phyloP scores from a whole-genome alignment of 2,113 vertebrate species.

The Pseudois nayaur region DNA sequence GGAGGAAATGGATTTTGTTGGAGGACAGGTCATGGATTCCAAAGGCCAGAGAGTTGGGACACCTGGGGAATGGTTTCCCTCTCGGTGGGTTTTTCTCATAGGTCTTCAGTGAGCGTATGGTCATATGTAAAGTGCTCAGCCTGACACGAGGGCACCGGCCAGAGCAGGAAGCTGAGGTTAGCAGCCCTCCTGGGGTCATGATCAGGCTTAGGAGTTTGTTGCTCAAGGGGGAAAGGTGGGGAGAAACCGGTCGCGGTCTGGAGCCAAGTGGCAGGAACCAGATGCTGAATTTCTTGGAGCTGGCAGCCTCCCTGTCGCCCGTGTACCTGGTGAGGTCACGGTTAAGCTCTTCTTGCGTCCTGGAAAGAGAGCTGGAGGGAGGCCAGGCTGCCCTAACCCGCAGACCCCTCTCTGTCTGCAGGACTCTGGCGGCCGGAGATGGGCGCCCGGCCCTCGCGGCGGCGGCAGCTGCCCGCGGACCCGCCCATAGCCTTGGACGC shows the following conservation, averaged over 20 bases:
- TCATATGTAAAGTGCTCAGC: background rate
- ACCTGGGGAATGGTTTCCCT: background rate
- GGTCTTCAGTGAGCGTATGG: background rate
- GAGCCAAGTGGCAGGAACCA: background rate
- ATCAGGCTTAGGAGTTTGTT: background rate
- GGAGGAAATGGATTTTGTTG: background rate
- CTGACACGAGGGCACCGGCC: background rate
- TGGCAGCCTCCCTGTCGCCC: background rate
- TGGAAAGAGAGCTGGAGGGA: background rate
- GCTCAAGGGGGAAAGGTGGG: background rate
- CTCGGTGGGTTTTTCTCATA: background rate
- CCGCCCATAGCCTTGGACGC: slow-evolving; percentile 22
- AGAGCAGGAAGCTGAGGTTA: background rate
- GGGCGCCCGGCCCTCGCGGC: slow-evolving; percentile 10
- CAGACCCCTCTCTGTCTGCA: background rate
- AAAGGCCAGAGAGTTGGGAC: background rate
- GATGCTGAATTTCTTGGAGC: background rate
- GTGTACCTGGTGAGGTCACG: background rate
- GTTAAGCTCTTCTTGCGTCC: background rate
- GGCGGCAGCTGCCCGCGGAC: background rate
- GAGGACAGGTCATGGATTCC: background rate
- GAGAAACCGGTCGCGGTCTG: background rate
- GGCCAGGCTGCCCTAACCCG: background rate
- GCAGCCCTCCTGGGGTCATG: background rate
- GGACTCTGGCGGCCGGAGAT: background rate